Evolutionary conservation across 2,797 vertebrate genomes (phyloP), one percentile per base, ranked within the genome.

Genomic region (Hippocampus kuda): DNA sequence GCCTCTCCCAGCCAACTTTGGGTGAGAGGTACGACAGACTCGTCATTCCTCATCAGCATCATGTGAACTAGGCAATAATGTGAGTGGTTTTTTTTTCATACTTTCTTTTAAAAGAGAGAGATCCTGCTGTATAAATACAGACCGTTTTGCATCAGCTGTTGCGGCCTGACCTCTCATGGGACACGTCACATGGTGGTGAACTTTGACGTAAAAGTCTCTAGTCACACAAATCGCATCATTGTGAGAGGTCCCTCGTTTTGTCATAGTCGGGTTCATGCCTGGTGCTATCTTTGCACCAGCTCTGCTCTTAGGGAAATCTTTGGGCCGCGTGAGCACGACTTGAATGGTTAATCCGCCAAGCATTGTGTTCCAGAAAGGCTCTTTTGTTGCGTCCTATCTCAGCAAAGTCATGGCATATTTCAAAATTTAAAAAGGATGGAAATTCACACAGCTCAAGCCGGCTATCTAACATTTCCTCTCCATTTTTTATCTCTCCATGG

Each of bases 321-420:
- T 27, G 24, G 26, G 6, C 63, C 44, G 41, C 9, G 24, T 27
- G 63, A 48, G 24, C 63, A 30, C 24, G 44, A 65, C 63, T 65
- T 24, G 63, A 65, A 65, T 48, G 63, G 15, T 27, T 65, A 65
- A 65, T 48, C 63, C 44, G 11, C 15, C 26, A 18, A 48, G 24
- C 46, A 65, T 65, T 48, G 44, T 65, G 24, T 27, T 27, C 22
- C 34, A 8, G 20, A 42, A 63, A 62, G 1, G 34, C 60, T 41
- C 42, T 65, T 65, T 65, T 65, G 44, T 46, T 11, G n/a, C 63
- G 18, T 65, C 63, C 24, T 18, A 65, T 27, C 63, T 65, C 24
- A 10, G 42, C n/a, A 46, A 64, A 64, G 63, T 65, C 63, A 18
- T 18, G 26, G 63, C 44, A 65, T 65, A 48, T 65, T 65, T 65